Evolutionary conservation across 2,797 vertebrate genomes (phyloP).

Genomic region (Strix occidentalis): DNA sequence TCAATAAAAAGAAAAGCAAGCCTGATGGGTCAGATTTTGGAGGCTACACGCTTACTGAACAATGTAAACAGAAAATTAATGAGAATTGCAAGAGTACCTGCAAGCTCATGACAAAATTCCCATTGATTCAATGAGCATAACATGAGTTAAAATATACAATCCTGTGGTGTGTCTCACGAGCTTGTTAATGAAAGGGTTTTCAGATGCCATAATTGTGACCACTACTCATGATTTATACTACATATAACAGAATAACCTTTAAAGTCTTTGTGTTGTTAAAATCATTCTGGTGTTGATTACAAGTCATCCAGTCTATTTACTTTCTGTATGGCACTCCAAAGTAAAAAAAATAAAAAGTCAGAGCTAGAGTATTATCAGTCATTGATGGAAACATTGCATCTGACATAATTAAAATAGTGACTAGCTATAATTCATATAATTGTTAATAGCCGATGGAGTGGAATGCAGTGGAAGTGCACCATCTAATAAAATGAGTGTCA

Average conservation of each 20-base stretch:
- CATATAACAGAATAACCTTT: neutral
- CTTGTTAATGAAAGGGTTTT: neutral
- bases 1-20: conserved; percentile 1
- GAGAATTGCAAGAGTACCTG: neutral
- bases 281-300: neutral
- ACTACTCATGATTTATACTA: neutral
- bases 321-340: neutral
- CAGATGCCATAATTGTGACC: neutral
- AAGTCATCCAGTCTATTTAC: neutral
- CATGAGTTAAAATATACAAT: neutral
- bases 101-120: neutral
- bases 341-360: neutral
- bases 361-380: neutral
- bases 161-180: neutral
- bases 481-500: neutral
- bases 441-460: neutral
- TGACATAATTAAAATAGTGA: neutral
- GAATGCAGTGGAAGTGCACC: neutral
- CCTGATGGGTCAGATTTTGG: neutral
- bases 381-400: neutral
- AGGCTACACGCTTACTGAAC: neutral
- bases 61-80: neutral
- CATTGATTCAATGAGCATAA: neutral
- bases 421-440: neutral
- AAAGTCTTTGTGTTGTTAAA: neutral